A percentile compares a stretch with the other conserved stretches of the same genome.
Conservation (phyloP, 2,113 vertebrate genomes). For the Hyaena hyaena region DNA sequence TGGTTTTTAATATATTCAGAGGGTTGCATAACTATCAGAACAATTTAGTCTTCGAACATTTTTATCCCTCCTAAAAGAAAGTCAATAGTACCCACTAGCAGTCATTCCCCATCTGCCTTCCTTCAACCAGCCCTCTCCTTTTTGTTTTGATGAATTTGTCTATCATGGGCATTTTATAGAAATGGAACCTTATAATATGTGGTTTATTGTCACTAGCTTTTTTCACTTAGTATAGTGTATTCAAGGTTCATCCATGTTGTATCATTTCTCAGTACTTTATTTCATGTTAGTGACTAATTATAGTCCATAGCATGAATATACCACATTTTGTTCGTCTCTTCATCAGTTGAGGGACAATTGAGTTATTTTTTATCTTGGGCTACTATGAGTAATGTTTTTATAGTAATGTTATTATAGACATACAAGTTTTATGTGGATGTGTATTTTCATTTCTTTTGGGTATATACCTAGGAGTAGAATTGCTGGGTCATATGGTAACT, state of each 20-base stretch:
- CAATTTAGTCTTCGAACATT: slow-evolving; percentile 20
- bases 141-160: not conserved
- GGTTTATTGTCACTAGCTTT: not conserved
- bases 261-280: not conserved
- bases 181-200: not conserved
- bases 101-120: not conserved
- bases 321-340: not conserved
- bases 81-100: not conserved
- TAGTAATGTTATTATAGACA: not conserved
- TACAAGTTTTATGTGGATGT: not conserved
- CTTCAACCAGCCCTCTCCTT: rapidly evolving
- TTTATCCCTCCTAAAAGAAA: not conserved
- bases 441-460: not conserved
- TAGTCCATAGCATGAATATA: not conserved
- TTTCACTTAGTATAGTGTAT: not conserved
- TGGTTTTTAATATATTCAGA: not conserved
- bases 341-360: not conserved
- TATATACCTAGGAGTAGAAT: not conserved
- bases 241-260: not conserved
- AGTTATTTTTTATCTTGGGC: not conserved
- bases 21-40: not conserved
- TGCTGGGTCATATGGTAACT: not conserved
- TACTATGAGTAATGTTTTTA: not conserved
- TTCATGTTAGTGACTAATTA: not conserved
- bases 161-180: not conserved